Conservation (phyloP, 2,888 invertebrate species). For the Opisthograptis luteolata region DNA sequence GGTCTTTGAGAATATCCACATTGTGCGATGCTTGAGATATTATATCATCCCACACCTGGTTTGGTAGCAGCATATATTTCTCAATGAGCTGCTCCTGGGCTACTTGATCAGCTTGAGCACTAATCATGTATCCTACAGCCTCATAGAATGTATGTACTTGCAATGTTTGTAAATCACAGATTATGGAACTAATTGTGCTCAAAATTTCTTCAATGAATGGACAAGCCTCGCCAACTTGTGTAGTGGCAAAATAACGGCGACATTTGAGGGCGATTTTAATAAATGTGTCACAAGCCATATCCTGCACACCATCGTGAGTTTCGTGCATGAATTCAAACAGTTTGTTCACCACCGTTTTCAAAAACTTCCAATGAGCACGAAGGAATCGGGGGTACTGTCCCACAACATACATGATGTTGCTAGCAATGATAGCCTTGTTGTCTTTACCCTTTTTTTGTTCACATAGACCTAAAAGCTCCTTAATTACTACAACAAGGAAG, state of each 20-base stretch:
- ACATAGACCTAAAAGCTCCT: conserved; percentile 97
- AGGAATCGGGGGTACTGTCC: conserved; percentile 99
- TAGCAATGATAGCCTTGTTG: conserved; percentile 99
- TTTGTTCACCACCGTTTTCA: conserved; percentile 99
- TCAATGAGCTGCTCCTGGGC: conserved; percentile 98
- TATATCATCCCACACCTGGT: conserved; percentile 99
- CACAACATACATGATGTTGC: conserved; percentile 99
- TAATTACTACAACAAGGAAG: conserved; percentile 99
- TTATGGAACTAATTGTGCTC: conserved; percentile 97
- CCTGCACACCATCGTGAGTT: conserved; percentile 99
- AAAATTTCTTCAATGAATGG: conserved; percentile 99
- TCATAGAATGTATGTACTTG: conserved; percentile 99
- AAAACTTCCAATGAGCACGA: conserved; percentile 99
- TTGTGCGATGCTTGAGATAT: conserved; percentile 98
- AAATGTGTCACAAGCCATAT: conserved; percentile 99
- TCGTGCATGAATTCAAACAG: conserved; percentile 99
- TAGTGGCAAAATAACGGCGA: conserved; percentile 97
- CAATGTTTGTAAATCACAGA: conserved; percentile 99
- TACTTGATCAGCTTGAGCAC: conserved; percentile 95
- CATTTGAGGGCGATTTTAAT: conserved; percentile 99
- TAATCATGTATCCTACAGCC: conserved; percentile 99
- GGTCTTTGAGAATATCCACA: conserved; percentile 97
- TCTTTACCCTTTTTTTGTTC: conserved; percentile 99
- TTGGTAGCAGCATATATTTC: conserved; percentile 98
- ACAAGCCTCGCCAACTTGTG: conserved; percentile 97